Evolutionary conservation across 1,140 invertebrate genomes (phyloP).

Genomic region (Eulimnadia texana): DNA sequence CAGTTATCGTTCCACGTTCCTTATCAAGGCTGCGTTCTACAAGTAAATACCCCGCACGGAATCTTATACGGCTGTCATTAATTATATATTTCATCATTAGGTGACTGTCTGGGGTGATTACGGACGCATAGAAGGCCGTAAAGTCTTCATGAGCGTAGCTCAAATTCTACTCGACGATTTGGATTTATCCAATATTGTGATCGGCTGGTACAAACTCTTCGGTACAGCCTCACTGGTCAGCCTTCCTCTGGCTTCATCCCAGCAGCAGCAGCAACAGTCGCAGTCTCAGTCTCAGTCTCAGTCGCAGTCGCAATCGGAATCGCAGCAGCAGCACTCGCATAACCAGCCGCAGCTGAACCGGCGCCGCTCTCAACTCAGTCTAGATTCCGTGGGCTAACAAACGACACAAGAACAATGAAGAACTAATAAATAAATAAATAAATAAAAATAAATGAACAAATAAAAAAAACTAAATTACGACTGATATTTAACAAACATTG

Average conservation of each 20-base stretch:
- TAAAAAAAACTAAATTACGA: no score
- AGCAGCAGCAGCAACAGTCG: constrained; percentile 6
- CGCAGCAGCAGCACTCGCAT: constrained; percentile 1
- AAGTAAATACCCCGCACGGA: constrained; percentile 56
- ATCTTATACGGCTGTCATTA: no score
- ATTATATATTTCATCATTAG: no score
- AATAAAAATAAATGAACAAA: no score
- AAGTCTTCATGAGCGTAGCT: constrained; percentile 98
- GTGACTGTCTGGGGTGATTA: constrained; percentile 99
- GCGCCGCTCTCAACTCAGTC: constrained; percentile 11
- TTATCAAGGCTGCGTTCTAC: constrained; percentile 83
- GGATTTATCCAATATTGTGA: constrained; percentile 88
- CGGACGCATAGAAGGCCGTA: constrained; percentile 83
- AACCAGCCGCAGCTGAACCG: constrained; percentile 1
- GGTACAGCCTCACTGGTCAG: constrained; percentile 92
- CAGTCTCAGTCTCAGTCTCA: not conserved
- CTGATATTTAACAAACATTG: no score
- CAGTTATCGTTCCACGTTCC: constrained; percentile 82
- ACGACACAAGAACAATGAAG: no score
- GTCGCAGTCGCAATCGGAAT: not conserved
- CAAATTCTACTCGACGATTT: constrained; percentile 97
- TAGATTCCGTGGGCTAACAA: constrained; percentile 13
- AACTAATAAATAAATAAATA: no score
- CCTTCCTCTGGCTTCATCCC: constrained; percentile 29
- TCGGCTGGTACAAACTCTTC: constrained; percentile 99